Evolutionary conservation across 2,888 invertebrate species (phyloP), one percentile per base, ranked within the genome.

Genomic region (Cartodere bifasciata): DNA sequence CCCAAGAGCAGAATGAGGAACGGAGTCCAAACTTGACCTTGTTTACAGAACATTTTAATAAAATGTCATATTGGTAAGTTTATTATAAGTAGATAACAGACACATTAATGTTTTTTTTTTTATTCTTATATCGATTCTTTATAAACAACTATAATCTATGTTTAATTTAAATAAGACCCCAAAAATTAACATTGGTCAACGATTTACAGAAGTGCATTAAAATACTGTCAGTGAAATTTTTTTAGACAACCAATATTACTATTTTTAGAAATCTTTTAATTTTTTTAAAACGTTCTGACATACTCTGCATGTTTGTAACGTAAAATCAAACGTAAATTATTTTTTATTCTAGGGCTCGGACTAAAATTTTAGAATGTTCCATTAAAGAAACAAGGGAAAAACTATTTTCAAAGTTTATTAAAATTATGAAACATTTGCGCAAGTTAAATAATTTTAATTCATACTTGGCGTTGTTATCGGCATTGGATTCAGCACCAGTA

Each of bases 391-490:
- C 45, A 3, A 72, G 97, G 16, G 97, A 98, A 60, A 84, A 83
- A 53, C 90, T 87, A 58, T 87, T 90, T 35, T 77, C 82, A 50
- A 94, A 92, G 56, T 92, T 95, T 60, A 84, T 98, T 36, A 97
- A 97, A 62, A 91, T 98, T 39, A 95, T 97, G 94, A 92, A 94
- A 64, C 87, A 92, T 55, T 67, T 98, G 41, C 72, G 95, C 37
- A 94, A 94, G 61, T 80, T 97, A 60, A 94, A 92, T 64, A 98
- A 98, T 62, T 98, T 95, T 63, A 98, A 98, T 65, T 95, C 95
- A 24, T 95, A 95, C 65, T 67, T 98, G 50, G 97, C 98, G 5
- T 67, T 98, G 40, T 68, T 98, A 37, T 94, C 95, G 4, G 98
- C 98, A 10, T 63, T 98, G 47, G 94, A 95, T 62, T 97, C 95